Percentiles rank a stretch among this genome's conserved stretches.
Conservation (phyloP, 2,797 vertebrate genomes). For the Galaxias olidus region DNA sequence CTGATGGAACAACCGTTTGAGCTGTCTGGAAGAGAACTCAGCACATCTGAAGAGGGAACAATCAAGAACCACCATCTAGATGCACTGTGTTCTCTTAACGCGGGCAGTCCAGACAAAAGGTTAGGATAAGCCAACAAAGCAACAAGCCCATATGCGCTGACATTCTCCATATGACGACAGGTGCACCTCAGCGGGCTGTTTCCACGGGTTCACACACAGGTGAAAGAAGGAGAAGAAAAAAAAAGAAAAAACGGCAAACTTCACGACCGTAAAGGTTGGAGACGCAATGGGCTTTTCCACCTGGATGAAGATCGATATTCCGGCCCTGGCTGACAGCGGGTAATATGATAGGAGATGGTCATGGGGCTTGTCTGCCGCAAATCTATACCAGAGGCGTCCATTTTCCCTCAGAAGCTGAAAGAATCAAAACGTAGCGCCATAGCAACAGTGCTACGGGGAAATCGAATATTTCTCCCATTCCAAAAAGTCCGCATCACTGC, state of each 20-base stretch:
- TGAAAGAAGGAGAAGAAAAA: conserved; percentile 44
- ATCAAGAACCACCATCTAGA: too few relatives aligned
- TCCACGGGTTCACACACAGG: conserved; percentile 6
- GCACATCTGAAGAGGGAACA: too few relatives aligned
- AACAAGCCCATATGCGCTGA: not conserved
- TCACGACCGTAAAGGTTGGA: conserved; percentile 63
- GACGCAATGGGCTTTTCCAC: conserved; percentile 43
- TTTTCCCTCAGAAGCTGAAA: conserved; percentile 57
- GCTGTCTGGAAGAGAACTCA: too few relatives aligned
- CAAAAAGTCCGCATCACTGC: too few relatives aligned
- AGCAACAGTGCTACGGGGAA: conserved; percentile 24
- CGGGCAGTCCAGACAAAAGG: too few relatives aligned
- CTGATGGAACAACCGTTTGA: too few relatives aligned
- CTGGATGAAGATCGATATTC: conserved; percentile 72
- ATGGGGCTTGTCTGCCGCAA: conserved; percentile 65
- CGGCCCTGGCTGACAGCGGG: conserved; percentile 54
- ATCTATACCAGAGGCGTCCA: conserved; percentile 66
- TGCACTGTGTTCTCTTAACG: too few relatives aligned
- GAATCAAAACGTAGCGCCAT: conserved; percentile 44
- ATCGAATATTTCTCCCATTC: conserved; percentile 54
- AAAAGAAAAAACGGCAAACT: conserved; percentile 53
- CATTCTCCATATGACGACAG: not conserved
- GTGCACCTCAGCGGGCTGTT: not conserved
- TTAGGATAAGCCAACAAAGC: too few relatives aligned
- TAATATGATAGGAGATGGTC: conserved; percentile 73